A percentile compares a stretch with the other conserved stretches of the same genome.
phyloP scores from a whole-genome alignment of 2,888 invertebrate species.

The Podotricha telesiphe region DNA sequence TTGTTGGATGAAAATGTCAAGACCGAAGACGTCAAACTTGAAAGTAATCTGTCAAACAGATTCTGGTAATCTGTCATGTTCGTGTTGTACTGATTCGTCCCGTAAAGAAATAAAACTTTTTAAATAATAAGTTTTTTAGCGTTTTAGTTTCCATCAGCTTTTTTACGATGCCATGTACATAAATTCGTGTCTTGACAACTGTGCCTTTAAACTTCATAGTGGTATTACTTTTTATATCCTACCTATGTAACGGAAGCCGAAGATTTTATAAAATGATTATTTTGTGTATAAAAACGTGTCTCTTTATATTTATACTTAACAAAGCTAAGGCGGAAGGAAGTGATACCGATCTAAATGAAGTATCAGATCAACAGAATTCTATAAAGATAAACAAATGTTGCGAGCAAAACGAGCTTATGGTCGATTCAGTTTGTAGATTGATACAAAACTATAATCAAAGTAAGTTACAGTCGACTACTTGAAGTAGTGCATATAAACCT shows the following conservation, averaged over 20 bases:
- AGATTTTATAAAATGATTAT: slow-evolving; percentile 29
- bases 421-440: slow-evolving; percentile 86
- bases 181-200: slow-evolving; percentile 10
- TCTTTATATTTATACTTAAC: slow-evolving; percentile 27
- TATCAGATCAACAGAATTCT: slow-evolving; percentile 73
- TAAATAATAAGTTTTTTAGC: background rate
- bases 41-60: slow-evolving; percentile 13
- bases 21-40: slow-evolving; percentile 8
- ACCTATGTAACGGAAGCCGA: slow-evolving; percentile 14
- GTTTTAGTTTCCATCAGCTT: background rate
- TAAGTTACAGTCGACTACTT: slow-evolving; percentile 54
- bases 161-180: background rate
- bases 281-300: slow-evolving; percentile 20
- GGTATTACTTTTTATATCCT: background rate
- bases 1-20: background rate
- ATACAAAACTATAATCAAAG: slow-evolving; percentile 85
- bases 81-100: background rate
- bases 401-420: slow-evolving; percentile 87
- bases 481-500: background rate
- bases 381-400: slow-evolving; percentile 92
- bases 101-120: background rate
- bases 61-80: slow-evolving; percentile 11
- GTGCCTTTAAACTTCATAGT: slow-evolving; percentile 4
- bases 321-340: slow-evolving; percentile 46
- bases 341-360: slow-evolving; percentile 74